Evolutionary conservation across 2,113 vertebrate species (phyloP).

Genomic region (Himantopus leucocephalus): DNA sequence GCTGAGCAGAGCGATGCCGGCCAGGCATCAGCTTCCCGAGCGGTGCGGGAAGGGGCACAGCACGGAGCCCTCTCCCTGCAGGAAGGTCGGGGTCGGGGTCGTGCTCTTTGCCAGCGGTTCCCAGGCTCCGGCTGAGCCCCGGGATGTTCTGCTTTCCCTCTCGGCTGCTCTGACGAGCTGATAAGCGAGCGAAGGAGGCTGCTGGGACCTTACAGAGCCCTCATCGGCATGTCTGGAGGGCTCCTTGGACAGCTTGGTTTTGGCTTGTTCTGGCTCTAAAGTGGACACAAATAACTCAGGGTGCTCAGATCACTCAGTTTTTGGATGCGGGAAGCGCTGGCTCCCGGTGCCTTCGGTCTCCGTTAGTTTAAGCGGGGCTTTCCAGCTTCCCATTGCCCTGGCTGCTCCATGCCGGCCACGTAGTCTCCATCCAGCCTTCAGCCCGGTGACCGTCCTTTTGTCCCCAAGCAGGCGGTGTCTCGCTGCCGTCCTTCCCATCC

Average conservation of each 20-base stretch:
- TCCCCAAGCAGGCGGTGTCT: fast-evolving
- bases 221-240: not conserved
- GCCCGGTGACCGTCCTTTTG: not conserved
- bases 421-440: not conserved
- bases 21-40: not conserved
- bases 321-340: not conserved
- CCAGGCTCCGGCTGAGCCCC: not conserved
- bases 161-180: not conserved
- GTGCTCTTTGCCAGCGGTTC: not conserved
- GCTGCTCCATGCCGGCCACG: not conserved
- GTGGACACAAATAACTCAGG: not conserved
- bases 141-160: not conserved
- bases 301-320: not conserved
- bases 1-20: not conserved
- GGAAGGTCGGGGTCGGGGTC: not conserved
- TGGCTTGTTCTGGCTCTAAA: not conserved
- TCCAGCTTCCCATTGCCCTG: not conserved
- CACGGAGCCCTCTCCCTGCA: not conserved
- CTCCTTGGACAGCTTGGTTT: not conserved
- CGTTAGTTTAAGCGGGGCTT: not conserved
- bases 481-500: not conserved
- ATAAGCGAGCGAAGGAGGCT: not conserved
- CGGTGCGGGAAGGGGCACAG: not conserved
- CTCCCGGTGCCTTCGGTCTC: not conserved
- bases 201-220: not conserved